Evolutionary conservation across 1,140 invertebrate genomes (phyloP), one percentile per base, ranked within the genome.

Genomic region (Scaptomyza hsui): DNA sequence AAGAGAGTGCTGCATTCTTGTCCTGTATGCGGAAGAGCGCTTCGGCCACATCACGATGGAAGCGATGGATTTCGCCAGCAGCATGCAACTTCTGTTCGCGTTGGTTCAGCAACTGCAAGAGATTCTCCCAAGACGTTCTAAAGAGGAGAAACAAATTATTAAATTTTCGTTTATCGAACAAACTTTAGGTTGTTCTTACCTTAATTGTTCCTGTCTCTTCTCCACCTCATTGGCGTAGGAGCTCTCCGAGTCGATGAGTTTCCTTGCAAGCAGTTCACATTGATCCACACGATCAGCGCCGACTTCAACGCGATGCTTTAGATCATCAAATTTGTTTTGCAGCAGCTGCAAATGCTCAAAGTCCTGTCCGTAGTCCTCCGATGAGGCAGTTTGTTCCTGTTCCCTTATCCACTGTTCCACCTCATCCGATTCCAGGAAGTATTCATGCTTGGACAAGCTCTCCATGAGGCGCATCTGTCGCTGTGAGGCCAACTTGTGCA

Each of bases 321-420:
- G 95, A 90, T 99, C 98, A 75, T 99, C 97, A 92, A 99, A 99
- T 92, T 99, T 99, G 19, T 95, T 95, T 86, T 97, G 95, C 15
- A 99, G 90, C 89, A 97, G 95, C 92, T 98, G 92, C 21, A 99
- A 92, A 93, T 99, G 98, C 91, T 99, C 98, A 90, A 98, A 99
- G 93, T 99, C 98, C 90, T 97, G 96, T 4, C 98, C 98, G 92
- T 98, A 99, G 91, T 99, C 98, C 89, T 99, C 98, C 32, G 96
- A 97, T 2, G 95, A 95, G 5, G 98, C 98, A 0, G 95, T 95
- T 73, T 96, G 95, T 91, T 97, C 95, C 91, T 99, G 97, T 89
- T 99, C 97, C 68, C 95, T 95, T 29, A 99, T 98, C 98, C 98
- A 99, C 75, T 95, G 94, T 83, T 99, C 97, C 55, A 99, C 93